Percentiles rank a stretch among this genome's conserved stretches.
Conservation (phyloP, 2,113 vertebrate genomes). For the Cyanoramphus novaezelandiae region DNA sequence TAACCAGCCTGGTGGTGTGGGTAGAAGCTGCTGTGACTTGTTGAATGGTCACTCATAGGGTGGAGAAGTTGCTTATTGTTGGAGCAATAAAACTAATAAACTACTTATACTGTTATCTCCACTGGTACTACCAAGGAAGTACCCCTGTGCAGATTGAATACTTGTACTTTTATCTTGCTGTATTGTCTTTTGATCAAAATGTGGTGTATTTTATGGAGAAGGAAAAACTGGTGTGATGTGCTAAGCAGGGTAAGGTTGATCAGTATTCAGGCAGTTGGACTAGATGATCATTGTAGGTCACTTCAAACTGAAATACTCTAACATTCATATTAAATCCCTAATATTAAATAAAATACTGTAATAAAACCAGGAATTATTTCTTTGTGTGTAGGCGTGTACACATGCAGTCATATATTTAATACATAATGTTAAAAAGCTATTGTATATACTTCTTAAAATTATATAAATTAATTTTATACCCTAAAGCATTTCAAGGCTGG, state of each 20-base stretch:
- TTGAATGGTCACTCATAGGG: background rate
- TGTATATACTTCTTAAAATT: background rate
- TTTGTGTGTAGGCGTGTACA: background rate
- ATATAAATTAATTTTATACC: background rate
- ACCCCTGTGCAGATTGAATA: background rate
- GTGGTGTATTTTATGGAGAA: background rate
- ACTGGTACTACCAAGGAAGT: background rate
- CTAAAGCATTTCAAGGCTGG: background rate
- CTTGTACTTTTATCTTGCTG: background rate
- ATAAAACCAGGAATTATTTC: background rate
- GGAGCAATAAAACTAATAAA: background rate
- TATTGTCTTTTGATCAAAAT: background rate
- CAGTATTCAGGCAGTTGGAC: background rate
- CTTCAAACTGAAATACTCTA: background rate
- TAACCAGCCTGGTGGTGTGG: background rate
- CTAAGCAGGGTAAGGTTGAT: background rate
- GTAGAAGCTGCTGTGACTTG: background rate
- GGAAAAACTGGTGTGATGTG: background rate
- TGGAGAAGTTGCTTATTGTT: background rate
- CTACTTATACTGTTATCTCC: background rate
- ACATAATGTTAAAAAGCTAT: background rate
- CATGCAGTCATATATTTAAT: background rate
- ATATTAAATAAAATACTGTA: background rate
- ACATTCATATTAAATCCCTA: background rate
- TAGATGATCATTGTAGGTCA: background rate